These are phyloP conservation scores for Himalopsyche anomala DNA, from an alignment of 2,888 invertebrate species.

Conservation along the genomic window DNA sequence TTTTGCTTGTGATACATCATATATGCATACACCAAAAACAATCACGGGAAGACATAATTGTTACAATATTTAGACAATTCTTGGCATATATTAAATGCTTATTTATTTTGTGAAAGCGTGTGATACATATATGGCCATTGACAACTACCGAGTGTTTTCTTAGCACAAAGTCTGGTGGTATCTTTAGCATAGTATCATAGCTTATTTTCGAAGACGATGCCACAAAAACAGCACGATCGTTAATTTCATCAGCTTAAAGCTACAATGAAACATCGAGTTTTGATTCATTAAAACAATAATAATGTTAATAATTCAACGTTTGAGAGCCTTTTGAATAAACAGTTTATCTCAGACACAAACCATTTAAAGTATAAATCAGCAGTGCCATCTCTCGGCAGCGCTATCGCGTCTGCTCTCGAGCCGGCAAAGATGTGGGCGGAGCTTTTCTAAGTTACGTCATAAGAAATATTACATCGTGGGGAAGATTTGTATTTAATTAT, in stretches of 20 bases:
- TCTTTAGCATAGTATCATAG: not conserved
- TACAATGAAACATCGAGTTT: not conserved
- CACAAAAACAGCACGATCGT: not conserved
- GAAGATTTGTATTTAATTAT: slow-evolving; percentile 37
- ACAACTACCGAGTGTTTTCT: no score
- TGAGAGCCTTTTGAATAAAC: slow-evolving; percentile 34
- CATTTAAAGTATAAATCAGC: slow-evolving; percentile 56
- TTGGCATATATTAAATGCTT: no score
- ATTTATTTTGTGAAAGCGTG: no score
- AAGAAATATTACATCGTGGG: slow-evolving; percentile 23
- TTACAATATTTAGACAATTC: no score
- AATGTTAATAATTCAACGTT: not conserved
- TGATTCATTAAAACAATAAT: slow-evolving; percentile 24
- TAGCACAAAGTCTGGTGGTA: no score
- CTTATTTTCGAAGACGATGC: not conserved
- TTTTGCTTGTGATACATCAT: no score
- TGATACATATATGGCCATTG: no score
- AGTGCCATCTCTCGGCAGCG: slow-evolving; percentile 45
- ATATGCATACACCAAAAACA: no score
- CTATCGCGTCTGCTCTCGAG: slow-evolving; percentile 2
- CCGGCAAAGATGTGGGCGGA: slow-evolving; percentile 3
- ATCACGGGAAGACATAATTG: no score
- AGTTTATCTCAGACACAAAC: slow-evolving; percentile 55
- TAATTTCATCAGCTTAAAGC: not conserved
- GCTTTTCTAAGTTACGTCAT: slow-evolving; percentile 38